These are phyloP conservation scores for Hapalemur alaotrensis DNA, from an alignment of 2,797 vertebrate genomes.

Conservation along the genomic window DNA sequence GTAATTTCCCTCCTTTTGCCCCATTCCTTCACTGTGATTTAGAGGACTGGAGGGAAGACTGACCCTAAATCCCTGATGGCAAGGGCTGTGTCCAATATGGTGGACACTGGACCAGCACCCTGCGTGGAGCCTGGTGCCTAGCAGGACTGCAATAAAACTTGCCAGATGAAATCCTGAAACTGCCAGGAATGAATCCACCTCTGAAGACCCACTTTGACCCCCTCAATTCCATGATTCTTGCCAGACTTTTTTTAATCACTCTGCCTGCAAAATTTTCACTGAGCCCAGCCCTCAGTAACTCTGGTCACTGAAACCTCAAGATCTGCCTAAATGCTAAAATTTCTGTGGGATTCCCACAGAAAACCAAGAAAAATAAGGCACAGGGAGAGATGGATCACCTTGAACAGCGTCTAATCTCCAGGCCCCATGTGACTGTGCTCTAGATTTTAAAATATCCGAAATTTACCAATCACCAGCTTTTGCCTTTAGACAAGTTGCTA, in stretches of 20 bases:
- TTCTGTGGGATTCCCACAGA: neutral
- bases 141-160: neutral
- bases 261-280: neutral
- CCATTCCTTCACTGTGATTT: neutral
- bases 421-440: neutral
- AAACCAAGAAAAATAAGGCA: neutral
- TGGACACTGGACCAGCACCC: neutral
- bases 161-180: neutral
- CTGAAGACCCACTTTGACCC: neutral
- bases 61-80: no score
- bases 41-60: neutral
- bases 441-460: neutral
- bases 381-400: neutral
- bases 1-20: neutral
- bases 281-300: neutral
- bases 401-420: neutral
- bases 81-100: neutral
- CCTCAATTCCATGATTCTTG: neutral
- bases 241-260: conserved; percentile 14
- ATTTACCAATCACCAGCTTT: neutral
- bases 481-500: neutral
- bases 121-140: fast-evolving
- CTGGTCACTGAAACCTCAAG: neutral
- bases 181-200: neutral
- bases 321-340: neutral